Percentiles rank a stretch among this genome's conserved stretches.
These are phyloP conservation scores for Aculops lycopersici DNA, from an alignment of 1,140 invertebrate genomes.

Conservation along the genomic window DNA sequence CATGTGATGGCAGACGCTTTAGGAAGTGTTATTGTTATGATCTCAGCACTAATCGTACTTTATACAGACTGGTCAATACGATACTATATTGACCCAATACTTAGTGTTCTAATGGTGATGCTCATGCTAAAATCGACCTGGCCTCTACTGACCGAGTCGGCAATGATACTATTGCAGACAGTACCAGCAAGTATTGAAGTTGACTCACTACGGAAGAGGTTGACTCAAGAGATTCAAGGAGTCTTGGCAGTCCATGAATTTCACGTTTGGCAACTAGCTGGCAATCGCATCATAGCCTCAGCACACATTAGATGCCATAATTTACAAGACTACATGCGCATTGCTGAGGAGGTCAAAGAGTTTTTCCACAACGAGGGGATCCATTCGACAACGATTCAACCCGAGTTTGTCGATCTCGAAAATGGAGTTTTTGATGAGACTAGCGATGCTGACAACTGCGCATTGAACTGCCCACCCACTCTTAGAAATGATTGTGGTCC, in stretches of 20 bases:
- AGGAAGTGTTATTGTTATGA: slow-evolving; percentile 74
- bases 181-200: slow-evolving; percentile 22
- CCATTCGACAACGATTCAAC: slow-evolving; percentile 25
- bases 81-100: slow-evolving; percentile 64
- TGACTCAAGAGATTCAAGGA: slow-evolving; percentile 20
- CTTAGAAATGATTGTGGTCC: neutral
- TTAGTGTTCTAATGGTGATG: slow-evolving; percentile 27
- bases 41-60: slow-evolving; percentile 62
- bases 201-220: slow-evolving; percentile 17
- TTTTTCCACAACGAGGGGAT: slow-evolving; percentile 24
- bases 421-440: slow-evolving; percentile 2
- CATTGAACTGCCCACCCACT: neutral
- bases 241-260: slow-evolving; percentile 24
- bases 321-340: slow-evolving; percentile 20
- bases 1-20: slow-evolving; percentile 86
- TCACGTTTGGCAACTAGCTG: slow-evolving; percentile 24
- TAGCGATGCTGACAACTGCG: neutral
- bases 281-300: slow-evolving; percentile 23
- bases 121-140: slow-evolving; percentile 21
- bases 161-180: slow-evolving; percentile 23
- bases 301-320: slow-evolving; percentile 22
- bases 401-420: slow-evolving; percentile 18
- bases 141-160: slow-evolving; percentile 22
- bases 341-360: slow-evolving; percentile 57
- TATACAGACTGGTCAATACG: slow-evolving; percentile 38